Evolutionary conservation across 2,797 vertebrate species (phyloP), one percentile per base, ranked within the genome.

Genomic region (Cichlasoma orientale): DNA sequence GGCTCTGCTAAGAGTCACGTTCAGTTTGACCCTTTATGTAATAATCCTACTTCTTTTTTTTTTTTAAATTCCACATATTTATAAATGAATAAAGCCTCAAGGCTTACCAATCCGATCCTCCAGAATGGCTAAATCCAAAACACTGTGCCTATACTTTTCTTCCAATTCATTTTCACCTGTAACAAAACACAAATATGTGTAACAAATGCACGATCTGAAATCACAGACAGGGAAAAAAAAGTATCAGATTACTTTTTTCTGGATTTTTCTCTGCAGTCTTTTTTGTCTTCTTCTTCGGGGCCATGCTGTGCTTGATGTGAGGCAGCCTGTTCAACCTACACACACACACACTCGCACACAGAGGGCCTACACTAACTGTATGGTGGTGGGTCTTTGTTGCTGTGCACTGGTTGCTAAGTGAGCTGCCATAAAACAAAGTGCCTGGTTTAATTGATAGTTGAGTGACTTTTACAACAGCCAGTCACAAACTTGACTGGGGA

Each of bases 81-180:
- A 68, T 38, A 47, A 33, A 61, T 11, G 6, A 79, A 53, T 68
- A 50, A 68, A 74, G 47, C 18, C 44, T 31, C 41, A 69, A 54
- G 55, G 25, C 95, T 96, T 85, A 96, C 95, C 93, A 10, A 96
- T 84, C n/a, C 86, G 93, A 77, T 96, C 93, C 80, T 89, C 92
- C 3, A 95, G 93, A 50, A 95, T 56, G 33, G 92, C 91, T 72
- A 92, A 89, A 77, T 96, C 95, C 81, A 95, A 79, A 38, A 75
- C 31, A 63, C 92, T 87, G 74, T 88, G 92, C 66, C 80, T 84
- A 53, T 90, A 90, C 53, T 89, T 92, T 41, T 89, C 91, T 59
- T 94, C 89, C 9, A 92, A 71, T 61, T 94, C 91, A 86, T 82
- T 89, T 82, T 74, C 82, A 41, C 83, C 91, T 92, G 77, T 63